Evolutionary conservation across 2,797 vertebrate species (phyloP).

Genomic region (Schizothorax lantsangensis): DNA sequence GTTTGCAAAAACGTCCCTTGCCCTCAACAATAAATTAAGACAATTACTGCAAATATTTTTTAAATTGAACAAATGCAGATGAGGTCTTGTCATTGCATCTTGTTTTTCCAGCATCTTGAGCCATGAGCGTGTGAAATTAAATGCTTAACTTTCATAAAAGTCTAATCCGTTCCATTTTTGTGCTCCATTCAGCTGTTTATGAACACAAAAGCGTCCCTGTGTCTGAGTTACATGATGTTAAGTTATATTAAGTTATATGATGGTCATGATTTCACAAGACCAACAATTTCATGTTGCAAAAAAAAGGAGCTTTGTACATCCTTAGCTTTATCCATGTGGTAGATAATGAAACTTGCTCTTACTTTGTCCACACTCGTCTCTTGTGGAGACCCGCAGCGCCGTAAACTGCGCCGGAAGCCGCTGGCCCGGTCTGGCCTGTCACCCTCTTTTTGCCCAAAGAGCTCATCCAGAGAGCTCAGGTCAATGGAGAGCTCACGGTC

Average conservation of each 20-base stretch:
- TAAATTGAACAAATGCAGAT: not conserved
- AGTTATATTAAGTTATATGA: not conserved
- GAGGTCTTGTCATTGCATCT: too few relatives aligned
- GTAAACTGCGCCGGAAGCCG: conserved; percentile 67
- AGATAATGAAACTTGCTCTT: conserved; percentile 30
- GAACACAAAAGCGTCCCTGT: not conserved
- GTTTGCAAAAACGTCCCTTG: not conserved
- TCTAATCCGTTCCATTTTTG: not conserved
- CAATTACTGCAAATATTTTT: not conserved
- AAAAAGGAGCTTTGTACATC: not conserved
- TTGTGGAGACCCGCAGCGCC: conserved; percentile 73
- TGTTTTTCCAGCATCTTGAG: not conserved
- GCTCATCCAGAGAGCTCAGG: conserved; percentile 80
- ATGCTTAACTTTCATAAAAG: not conserved
- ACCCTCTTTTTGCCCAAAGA: conserved; percentile 79
- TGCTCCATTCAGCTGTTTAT: not conserved
- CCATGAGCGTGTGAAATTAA: not conserved
- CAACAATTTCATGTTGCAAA: not conserved
- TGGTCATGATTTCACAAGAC: not conserved
- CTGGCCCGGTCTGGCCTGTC: conserved; percentile 65
- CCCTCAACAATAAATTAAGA: not conserved
- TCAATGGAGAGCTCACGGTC: conserved; percentile 82
- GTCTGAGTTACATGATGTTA: not conserved
- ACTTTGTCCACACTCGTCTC: conserved; percentile 77
- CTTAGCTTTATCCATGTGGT: not conserved